Percentiles rank a stretch among this genome's conserved stretches.
Conservation (phyloP, 2,113 vertebrate species). For the Cervus canadensis region DNA sequence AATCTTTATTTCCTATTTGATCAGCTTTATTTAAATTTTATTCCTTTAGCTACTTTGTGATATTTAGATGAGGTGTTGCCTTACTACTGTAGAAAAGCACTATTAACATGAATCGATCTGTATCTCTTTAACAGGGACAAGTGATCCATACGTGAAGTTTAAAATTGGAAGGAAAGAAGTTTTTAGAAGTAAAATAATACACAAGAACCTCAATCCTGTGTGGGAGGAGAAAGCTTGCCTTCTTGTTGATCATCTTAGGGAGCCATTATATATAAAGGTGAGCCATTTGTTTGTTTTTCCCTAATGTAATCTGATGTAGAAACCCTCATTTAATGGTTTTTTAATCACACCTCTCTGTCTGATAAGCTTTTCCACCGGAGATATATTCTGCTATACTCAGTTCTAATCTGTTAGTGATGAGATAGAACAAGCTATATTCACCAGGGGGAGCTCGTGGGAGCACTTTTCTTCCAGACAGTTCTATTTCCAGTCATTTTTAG, state of each 20-base stretch:
- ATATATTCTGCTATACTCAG: neutral
- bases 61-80: neutral
- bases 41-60: neutral
- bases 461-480: neutral
- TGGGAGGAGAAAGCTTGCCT: slow-evolving; percentile 93
- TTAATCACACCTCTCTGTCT: neutral
- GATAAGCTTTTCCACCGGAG: neutral
- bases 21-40: neutral
- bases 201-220: slow-evolving; percentile 97
- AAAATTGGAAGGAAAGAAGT: slow-evolving; percentile 97
- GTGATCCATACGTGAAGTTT: slow-evolving; percentile 98
- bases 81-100: neutral
- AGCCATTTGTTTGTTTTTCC: neutral
- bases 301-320: neutral
- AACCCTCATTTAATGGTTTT: neutral
- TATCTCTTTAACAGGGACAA: slow-evolving; percentile 86
- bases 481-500: neutral
- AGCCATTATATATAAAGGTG: slow-evolving; percentile 96
- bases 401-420: neutral
- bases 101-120: neutral
- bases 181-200: slow-evolving; percentile 96
- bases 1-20: neutral
- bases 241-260: slow-evolving; percentile 87
- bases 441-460: accelerated
- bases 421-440: neutral